These are phyloP conservation scores for Pleuronectes platessa DNA, from an alignment of 2,113 vertebrate species.

Conservation along the genomic window DNA sequence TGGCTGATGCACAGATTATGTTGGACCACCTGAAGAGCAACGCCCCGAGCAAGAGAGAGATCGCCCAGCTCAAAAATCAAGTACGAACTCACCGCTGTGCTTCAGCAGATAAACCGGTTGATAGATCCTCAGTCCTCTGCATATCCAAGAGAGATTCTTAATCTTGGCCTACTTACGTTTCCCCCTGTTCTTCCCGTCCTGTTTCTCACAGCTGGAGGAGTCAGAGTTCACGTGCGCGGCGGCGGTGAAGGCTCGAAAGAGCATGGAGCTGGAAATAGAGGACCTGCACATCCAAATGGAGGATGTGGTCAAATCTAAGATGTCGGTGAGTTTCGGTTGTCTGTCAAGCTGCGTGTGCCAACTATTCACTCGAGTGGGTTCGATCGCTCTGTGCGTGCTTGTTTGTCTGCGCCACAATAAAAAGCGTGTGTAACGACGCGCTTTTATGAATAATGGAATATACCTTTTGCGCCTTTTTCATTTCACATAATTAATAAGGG, in stretches of 20 bases:
- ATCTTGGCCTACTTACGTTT: conserved; percentile 29
- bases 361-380: not conserved
- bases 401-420: not conserved
- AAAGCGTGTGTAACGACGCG: not conserved
- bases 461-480: not conserved
- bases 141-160: conserved; percentile 1
- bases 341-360: not conserved
- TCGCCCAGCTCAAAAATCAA: conserved; percentile 96
- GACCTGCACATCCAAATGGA: conserved; percentile 98
- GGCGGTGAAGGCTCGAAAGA: conserved; percentile 94
- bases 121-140: not conserved
- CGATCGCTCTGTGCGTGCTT: not conserved
- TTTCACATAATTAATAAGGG: conserved; percentile 2
- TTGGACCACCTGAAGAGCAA: conserved; percentile 97
- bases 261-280: conserved; percentile 97
- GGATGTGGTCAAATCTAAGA: conserved; percentile 91
- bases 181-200: not conserved
- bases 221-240: conserved; percentile 94
- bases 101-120: not conserved
- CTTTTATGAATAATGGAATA: conserved; percentile 14
- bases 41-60: conserved; percentile 95
- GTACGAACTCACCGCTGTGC: conserved; percentile 68
- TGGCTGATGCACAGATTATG: conserved; percentile 97
- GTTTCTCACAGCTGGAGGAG: conserved; percentile 90
- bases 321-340: conserved; percentile 83